Evolutionary conservation across 2,113 vertebrate species (phyloP).

Genomic region (Sardina pilchardus): DNA sequence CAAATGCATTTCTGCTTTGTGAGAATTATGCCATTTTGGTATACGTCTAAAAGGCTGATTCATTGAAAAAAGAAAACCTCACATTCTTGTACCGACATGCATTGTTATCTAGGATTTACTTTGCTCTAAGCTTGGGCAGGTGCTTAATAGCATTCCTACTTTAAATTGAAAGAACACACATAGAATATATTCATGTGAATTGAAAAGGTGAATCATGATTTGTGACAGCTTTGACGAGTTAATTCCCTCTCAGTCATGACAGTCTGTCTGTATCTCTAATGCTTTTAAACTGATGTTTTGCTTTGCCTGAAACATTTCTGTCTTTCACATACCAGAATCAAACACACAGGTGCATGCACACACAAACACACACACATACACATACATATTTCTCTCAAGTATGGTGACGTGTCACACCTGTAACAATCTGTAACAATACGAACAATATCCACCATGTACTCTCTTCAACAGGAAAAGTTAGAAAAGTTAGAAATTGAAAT

Average conservation of each 20-base stretch:
- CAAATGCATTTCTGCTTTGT: too few species aligned
- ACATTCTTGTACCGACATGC: neutral
- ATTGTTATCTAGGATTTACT: too few species aligned
- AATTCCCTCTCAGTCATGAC: neutral
- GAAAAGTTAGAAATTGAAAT: neutral
- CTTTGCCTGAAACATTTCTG: neutral
- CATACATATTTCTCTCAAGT: neutral
- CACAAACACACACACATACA: neutral
- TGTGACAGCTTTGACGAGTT: neutral
- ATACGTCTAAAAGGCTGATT: too few species aligned
- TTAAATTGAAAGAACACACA: neutral
- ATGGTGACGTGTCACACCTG: neutral
- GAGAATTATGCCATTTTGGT: too few species aligned
- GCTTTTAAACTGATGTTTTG: neutral
- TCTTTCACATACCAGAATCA: neutral
- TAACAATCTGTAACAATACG: neutral
- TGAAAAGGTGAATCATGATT: neutral
- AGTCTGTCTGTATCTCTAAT: neutral
- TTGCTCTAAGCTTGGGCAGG: neutral
- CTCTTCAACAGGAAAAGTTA: too few species aligned
- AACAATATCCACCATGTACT: neutral
- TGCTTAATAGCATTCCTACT: neutral
- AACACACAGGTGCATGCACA: neutral
- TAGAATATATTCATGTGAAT: neutral
- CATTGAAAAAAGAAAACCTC: neutral